Evolutionary conservation across 2,888 invertebrate genomes (phyloP).

Genomic region (Deilephila elpenor): DNA sequence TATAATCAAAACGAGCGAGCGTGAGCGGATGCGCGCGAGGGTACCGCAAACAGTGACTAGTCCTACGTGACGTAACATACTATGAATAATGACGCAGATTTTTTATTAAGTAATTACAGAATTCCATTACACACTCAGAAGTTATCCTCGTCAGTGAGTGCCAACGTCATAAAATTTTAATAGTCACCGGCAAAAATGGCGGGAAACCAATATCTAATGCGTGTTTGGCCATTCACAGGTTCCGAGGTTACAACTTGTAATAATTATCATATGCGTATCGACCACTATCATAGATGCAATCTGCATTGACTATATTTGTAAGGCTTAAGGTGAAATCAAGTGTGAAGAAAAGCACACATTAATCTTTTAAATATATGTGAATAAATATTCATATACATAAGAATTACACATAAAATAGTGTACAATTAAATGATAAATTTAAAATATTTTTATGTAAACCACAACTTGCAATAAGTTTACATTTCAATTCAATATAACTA

Average conservation of each 20-base stretch:
- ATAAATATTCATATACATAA: no score
- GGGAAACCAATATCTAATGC: background rate
- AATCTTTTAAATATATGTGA: no score
- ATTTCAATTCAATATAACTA: no score
- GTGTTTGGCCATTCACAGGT: background rate
- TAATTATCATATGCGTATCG: background rate
- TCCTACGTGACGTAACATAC: background rate
- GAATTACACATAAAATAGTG: no score
- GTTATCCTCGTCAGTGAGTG: background rate
- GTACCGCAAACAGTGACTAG: background rate
- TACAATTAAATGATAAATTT: no score
- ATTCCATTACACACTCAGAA: background rate
- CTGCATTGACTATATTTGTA: background rate
- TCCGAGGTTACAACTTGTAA: background rate
- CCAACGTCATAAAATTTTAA: background rate
- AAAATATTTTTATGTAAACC: no score
- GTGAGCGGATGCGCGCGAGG: background rate
- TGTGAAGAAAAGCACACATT: no score
- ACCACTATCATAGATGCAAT: background rate
- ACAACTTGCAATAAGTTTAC: no score
- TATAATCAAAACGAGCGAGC: background rate
- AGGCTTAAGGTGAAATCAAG: background rate
- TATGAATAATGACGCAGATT: background rate
- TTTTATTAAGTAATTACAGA: slow-evolving; percentile 4
- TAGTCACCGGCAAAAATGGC: background rate